Conservation (phyloP, 2,113 vertebrate genomes). For the Microtus richardsoni region DNA sequence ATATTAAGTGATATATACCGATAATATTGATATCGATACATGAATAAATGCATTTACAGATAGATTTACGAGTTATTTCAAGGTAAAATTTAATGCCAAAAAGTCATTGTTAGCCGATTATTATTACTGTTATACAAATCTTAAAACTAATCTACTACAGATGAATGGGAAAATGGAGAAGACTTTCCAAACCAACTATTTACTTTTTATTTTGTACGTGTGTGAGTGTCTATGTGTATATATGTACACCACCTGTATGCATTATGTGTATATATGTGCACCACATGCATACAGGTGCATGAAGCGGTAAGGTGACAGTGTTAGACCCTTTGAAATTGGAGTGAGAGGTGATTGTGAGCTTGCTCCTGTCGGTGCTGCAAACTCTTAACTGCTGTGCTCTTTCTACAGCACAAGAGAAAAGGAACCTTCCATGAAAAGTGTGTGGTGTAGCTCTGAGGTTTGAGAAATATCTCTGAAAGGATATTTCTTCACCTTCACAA, state of each 20-base stretch:
- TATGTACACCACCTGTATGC: not conserved
- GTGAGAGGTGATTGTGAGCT: too few species aligned
- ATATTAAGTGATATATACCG: conserved; percentile 9
- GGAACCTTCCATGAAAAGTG: not conserved
- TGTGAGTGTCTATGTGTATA: not conserved
- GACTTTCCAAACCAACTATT: not conserved
- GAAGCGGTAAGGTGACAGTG: not conserved
- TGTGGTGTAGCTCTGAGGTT: not conserved
- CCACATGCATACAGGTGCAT: not conserved
- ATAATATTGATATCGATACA: not conserved
- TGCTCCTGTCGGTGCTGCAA: too few species aligned
- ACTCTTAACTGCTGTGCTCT: too few species aligned
- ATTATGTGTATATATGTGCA: not conserved
- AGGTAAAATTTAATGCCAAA: conserved; percentile 27
- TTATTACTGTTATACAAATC: not conserved
- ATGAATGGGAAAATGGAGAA: not conserved
- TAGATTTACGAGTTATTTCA: conserved; percentile 40
- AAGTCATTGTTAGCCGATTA: not conserved
- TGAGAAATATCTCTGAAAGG: conserved; percentile 9
- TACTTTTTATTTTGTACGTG: not conserved
- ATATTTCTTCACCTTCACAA: not conserved
- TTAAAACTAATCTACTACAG: not conserved
- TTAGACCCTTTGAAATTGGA: not conserved
- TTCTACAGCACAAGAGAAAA: not conserved
- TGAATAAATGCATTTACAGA: conserved; percentile 30